Conservation (phyloP, 2,888 invertebrate genomes). For the Isoperla grammatica region DNA sequence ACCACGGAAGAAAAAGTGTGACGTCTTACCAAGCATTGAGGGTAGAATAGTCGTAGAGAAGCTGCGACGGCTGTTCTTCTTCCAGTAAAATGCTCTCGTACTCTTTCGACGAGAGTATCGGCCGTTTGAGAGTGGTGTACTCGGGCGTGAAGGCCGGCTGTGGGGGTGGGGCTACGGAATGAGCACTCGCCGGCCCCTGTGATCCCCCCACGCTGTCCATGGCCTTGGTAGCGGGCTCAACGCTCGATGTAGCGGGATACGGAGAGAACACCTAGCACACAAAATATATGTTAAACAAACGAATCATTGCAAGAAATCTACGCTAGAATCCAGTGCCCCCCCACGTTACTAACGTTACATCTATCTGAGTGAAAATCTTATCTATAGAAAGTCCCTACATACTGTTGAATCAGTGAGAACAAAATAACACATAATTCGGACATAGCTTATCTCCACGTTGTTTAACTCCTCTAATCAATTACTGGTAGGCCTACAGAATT, state of each 20-base stretch:
- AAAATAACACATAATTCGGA: no score
- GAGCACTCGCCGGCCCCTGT: constrained; percentile 31
- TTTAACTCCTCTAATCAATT: no score
- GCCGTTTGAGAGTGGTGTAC: constrained; percentile 58
- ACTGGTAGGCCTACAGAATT: no score
- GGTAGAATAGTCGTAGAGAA: constrained; percentile 84
- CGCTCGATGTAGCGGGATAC: constrained; percentile 46
- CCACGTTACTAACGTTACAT: no score
- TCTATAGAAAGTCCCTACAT: no score
- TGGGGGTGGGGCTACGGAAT: constrained; percentile 39
- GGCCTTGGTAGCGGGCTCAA: constrained; percentile 33
- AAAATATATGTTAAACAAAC: no score
- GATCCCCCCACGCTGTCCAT: constrained; percentile 32
- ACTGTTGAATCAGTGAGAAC: no score
- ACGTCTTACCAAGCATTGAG: constrained; percentile 71
- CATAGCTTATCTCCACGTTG: no score
- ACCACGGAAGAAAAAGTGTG: not conserved
- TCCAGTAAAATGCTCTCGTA: constrained; percentile 73
- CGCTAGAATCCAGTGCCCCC: no score
- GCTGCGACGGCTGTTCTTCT: constrained; percentile 65
- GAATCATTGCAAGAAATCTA: no score
- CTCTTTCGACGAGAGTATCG: constrained; percentile 69
- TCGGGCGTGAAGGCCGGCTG: constrained; percentile 38
- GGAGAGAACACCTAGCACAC: constrained; percentile 40
- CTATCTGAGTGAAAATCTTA: no score